phyloP scores from a whole-genome alignment of 1,140 invertebrate species.

The Heliconius hewitsoni region DNA sequence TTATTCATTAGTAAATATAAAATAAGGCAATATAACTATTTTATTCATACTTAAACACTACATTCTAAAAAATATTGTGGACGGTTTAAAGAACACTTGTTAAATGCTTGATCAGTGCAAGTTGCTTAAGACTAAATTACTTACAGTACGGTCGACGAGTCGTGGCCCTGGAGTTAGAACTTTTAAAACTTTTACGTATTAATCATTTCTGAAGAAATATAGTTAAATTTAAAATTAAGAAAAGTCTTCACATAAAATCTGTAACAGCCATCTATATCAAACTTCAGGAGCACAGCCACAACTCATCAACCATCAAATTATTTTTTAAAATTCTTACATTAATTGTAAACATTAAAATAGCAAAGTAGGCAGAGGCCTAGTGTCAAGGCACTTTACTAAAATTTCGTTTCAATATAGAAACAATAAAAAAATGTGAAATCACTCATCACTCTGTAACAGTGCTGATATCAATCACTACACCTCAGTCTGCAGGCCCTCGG shows the following conservation, averaged over 20 bases:
- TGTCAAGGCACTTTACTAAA: too few species aligned
- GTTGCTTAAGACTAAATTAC: background rate
- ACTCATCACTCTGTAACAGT: background rate
- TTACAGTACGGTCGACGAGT: background rate
- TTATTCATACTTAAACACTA: too few species aligned
- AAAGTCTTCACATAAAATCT: too few species aligned
- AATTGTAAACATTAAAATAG: too few species aligned
- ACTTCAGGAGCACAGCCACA: too few species aligned
- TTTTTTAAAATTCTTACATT: too few species aligned
- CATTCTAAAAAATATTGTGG: background rate
- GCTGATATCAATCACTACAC: background rate
- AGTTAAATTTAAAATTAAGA: too few species aligned
- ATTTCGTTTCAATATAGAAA: background rate
- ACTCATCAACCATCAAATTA: too few species aligned
- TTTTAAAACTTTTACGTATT: background rate
- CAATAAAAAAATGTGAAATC: background rate
- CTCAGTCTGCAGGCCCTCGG: conserved; percentile 10
- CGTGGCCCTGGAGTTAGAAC: too few species aligned
- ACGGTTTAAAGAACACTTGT: background rate
- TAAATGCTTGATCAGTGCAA: background rate
- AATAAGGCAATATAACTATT: background rate
- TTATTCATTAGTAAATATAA: background rate
- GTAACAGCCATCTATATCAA: too few species aligned
- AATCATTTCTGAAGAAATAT: background rate
- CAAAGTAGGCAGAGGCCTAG: too few species aligned